phyloP scores from a whole-genome alignment of 1,140 invertebrate species.

The Whitmania pigra region DNA sequence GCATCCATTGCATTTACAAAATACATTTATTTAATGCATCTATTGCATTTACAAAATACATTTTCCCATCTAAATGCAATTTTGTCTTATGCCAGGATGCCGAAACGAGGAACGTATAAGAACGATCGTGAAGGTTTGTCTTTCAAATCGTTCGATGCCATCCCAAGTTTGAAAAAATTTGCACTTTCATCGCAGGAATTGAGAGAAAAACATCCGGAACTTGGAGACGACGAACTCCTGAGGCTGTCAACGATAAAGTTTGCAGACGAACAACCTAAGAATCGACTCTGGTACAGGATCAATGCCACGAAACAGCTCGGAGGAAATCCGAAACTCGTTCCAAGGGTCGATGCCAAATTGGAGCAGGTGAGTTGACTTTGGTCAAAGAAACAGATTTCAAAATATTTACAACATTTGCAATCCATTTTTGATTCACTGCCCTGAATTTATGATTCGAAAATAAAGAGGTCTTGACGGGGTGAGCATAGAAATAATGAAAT shows the following conservation, averaged over 20 bases:
- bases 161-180: background rate
- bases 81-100: background rate
- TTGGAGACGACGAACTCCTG: conserved; percentile 51
- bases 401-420: too few species aligned
- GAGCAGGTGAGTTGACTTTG: conserved; percentile 4
- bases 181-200: conserved; percentile 40
- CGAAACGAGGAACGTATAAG: background rate
- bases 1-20: background rate
- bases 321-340: conserved; percentile 41
- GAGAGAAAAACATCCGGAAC: conserved; percentile 45
- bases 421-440: too few species aligned
- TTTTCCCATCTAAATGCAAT: background rate
- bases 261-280: conserved; percentile 46
- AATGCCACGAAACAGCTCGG: conserved; percentile 48
- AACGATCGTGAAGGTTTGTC: conserved; percentile 3
- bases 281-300: conserved; percentile 52
- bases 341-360: conserved; percentile 24
- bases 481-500: too few species aligned
- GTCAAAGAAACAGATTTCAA: too few species aligned
- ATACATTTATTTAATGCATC: background rate
- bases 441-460: too few species aligned
- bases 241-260: conserved; percentile 49
- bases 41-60: background rate
- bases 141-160: background rate
- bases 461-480: too few species aligned